Evolutionary conservation across 2,797 vertebrate species (phyloP).

Genomic region (Pantherophis alleghaniensis): DNA sequence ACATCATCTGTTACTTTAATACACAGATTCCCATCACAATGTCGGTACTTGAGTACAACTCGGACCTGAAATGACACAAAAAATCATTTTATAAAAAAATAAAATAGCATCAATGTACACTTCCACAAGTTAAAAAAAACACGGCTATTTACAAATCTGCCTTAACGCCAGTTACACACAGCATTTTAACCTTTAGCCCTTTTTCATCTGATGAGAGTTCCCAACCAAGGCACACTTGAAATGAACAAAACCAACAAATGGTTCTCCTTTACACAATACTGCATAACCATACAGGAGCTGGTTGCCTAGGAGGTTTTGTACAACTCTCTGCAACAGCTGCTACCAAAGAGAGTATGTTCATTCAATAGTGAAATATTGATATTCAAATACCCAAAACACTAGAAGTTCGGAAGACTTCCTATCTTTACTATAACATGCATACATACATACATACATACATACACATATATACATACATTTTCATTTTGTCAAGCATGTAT

Average conservation of each 20-base stretch:
- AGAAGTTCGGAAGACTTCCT: background rate
- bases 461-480: no score
- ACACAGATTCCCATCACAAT: conserved; percentile 92
- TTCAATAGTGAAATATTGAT: background rate
- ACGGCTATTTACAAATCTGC: background rate
- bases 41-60: conserved; percentile 93
- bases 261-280: background rate
- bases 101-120: conserved; percentile 32
- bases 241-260: background rate
- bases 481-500: no score
- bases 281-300: background rate
- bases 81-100: conserved; percentile 38
- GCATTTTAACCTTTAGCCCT: background rate
- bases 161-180: background rate
- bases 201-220: background rate
- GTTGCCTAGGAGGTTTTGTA: background rate
- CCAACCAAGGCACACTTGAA: background rate
- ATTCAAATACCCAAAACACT: background rate
- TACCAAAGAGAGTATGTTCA: background rate
- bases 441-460: no score
- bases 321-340: no score
- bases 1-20: conserved; percentile 96
- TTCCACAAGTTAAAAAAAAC: background rate
- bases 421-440: no score
- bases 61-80: conserved; percentile 81